These are phyloP conservation scores for Papilio xuthus DNA, from an alignment of 1,140 invertebrate species.

Conservation along the genomic window DNA sequence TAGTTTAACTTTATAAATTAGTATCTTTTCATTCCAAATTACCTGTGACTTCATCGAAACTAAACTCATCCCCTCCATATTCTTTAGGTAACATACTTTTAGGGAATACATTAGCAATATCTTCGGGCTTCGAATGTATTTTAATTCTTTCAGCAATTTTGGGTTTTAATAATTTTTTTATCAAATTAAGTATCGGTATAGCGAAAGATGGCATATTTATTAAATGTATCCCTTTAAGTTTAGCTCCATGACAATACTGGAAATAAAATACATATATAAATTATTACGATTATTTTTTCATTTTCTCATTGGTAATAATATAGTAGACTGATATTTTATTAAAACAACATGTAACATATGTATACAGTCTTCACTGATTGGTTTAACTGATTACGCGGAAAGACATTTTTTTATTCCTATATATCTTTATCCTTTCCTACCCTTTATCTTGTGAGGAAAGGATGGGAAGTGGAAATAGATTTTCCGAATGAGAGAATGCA, in stretches of 20 bases:
- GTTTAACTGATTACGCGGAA: too few species aligned
- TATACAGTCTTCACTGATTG: too few species aligned
- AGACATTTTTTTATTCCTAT: too few species aligned
- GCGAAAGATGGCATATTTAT: conserved; percentile 79
- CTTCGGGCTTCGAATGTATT: conserved; percentile 57
- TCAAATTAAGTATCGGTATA: conserved; percentile 72
- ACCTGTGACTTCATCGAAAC: conserved; percentile 40
- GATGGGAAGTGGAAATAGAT: too few species aligned
- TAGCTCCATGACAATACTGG: conserved; percentile 75
- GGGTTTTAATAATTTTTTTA: conserved; percentile 77
- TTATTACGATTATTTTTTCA: background rate
- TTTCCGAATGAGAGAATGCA: too few species aligned
- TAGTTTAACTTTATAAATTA: too few species aligned
- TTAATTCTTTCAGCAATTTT: conserved; percentile 79
- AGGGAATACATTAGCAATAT: conserved; percentile 33
- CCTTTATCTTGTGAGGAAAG: too few species aligned
- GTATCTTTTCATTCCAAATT: conserved; percentile 20
- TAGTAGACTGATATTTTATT: background rate
- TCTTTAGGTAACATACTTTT: conserved; percentile 39
- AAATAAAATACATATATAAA: background rate
- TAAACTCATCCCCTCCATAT: conserved; percentile 38
- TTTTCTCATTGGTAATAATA: background rate
- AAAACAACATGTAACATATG: too few species aligned
- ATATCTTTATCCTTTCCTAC: too few species aligned
- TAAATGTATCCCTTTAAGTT: conserved; percentile 84